A percentile compares a stretch with the other conserved stretches of the same genome.
Conservation (phyloP, 1,140 invertebrate species). For the Ericerus pela region DNA sequence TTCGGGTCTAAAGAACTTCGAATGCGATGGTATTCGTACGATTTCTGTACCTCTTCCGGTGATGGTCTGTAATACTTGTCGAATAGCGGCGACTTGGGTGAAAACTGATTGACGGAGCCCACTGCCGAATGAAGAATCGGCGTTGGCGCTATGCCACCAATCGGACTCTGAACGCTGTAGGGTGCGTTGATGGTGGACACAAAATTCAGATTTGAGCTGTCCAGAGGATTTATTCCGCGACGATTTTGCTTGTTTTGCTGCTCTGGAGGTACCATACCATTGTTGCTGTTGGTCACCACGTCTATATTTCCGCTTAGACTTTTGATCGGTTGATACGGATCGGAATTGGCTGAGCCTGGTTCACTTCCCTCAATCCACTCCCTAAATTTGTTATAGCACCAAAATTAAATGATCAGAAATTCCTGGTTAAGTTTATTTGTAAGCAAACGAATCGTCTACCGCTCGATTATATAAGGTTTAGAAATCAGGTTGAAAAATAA, state of each 20-base stretch:
- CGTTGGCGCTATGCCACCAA: neutral
- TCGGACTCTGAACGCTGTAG: neutral
- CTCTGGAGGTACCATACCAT: neutral
- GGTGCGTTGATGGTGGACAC: neutral
- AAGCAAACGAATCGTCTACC: too few species aligned
- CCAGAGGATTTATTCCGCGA: neutral
- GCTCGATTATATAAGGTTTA: too few species aligned
- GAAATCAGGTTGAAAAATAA: too few species aligned
- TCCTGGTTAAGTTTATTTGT: too few species aligned
- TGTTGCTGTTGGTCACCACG: neutral
- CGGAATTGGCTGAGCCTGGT: neutral
- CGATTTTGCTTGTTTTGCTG: neutral
- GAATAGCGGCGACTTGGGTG: neutral
- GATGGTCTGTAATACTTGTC: constrained; percentile 1
- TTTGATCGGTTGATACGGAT: neutral
- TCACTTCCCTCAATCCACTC: neutral
- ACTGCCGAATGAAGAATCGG: neutral
- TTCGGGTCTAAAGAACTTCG: neutral
- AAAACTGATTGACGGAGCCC: neutral
- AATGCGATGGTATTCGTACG: neutral
- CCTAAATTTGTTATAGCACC: too few species aligned
- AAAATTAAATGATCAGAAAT: too few species aligned
- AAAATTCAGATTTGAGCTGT: neutral
- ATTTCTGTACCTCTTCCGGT: neutral
- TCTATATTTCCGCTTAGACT: too few species aligned